phyloP scores from a whole-genome alignment of 2,888 invertebrate genomes.

The Diadegma fenestrale region DNA sequence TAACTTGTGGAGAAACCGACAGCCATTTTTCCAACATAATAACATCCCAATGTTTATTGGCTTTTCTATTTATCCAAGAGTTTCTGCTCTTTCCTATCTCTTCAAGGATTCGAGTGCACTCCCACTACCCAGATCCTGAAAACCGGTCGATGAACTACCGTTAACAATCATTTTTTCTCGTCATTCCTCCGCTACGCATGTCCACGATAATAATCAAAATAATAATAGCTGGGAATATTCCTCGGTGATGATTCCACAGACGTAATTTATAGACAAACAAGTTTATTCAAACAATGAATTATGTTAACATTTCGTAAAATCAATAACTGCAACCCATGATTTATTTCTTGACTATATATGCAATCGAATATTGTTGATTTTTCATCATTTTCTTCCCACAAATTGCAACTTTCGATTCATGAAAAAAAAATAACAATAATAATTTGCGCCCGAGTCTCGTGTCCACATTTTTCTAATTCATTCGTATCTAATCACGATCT shows the following conservation, averaged over 20 bases:
- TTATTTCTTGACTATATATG: not conserved
- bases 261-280: not conserved
- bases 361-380: too few species aligned
- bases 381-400: too few species aligned
- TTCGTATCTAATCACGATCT: too few species aligned
- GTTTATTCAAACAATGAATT: not conserved
- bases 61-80: slow-evolving; percentile 51
- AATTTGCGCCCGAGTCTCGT: too few species aligned
- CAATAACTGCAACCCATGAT: not conserved
- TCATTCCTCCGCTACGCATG: slow-evolving; percentile 2
- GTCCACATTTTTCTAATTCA: too few species aligned
- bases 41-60: slow-evolving; percentile 74
- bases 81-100: slow-evolving; percentile 21
- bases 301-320: not conserved
- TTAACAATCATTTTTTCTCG: slow-evolving; percentile 61
- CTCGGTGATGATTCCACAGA: not conserved
- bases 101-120: slow-evolving; percentile 6
- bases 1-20: slow-evolving; percentile 71
- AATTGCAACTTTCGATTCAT: not conserved
- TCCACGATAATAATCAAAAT: not conserved
- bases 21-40: slow-evolving; percentile 71
- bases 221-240: not conserved
- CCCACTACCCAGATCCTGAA: slow-evolving; percentile 8
- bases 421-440: too few species aligned
- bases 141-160: slow-evolving; percentile 65